Conservation (phyloP, 2,797 vertebrate genomes). For the Parotocinclus haroldoi region DNA sequence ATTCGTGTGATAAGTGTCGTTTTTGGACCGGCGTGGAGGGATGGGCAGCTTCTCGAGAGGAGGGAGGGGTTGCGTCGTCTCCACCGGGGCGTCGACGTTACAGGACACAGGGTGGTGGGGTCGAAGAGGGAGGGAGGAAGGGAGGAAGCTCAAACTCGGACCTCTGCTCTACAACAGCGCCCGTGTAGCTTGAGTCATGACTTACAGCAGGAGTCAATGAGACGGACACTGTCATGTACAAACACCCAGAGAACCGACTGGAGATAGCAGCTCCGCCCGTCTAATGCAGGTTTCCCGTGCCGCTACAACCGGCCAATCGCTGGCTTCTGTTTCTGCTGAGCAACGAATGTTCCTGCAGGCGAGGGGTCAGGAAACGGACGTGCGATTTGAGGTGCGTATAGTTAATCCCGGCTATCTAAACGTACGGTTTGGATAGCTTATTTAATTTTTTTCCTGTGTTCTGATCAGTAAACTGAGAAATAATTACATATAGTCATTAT, state of each 20-base stretch:
- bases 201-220: conserved; percentile 85
- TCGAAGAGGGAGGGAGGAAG: conserved; percentile 3
- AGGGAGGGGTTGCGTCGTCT: conserved; percentile 32
- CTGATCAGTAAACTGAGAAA: no score
- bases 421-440: no score
- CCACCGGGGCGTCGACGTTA: conserved; percentile 40
- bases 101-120: conserved; percentile 39
- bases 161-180: conserved; percentile 66
- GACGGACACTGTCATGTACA: conserved; percentile 78
- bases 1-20: no score
- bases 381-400: no score
- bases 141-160: conserved; percentile 38
- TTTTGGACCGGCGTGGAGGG: conserved; percentile 3
- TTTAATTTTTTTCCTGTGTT: no score
- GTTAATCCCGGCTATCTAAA: no score
- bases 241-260: conserved; percentile 96
- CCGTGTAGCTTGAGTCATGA: conserved; percentile 86
- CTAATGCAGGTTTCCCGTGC: conserved; percentile 70
- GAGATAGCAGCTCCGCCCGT: conserved; percentile 87
- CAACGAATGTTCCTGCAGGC: neutral
- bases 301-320: conserved; percentile 20
- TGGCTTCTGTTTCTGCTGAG: conserved; percentile 4
- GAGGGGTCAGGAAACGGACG: neutral
- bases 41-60: conserved; percentile 48
- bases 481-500: no score